Evolutionary conservation across 2,888 invertebrate genomes (phyloP).

Genomic region (Sinhomidia bicolor): DNA sequence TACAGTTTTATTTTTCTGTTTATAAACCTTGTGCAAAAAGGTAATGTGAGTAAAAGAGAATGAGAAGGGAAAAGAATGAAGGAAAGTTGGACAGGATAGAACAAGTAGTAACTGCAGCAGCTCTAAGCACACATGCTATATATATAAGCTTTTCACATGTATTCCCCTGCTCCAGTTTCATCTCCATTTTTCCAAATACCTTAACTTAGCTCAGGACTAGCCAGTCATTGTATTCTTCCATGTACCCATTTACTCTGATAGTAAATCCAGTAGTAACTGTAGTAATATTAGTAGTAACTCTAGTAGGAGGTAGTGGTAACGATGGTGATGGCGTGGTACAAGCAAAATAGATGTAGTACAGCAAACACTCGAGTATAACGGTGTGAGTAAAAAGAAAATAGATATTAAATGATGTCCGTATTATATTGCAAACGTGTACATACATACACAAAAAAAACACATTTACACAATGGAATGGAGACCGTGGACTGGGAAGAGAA

Average conservation of each 20-base stretch:
- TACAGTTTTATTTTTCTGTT: slow-evolving; percentile 5
- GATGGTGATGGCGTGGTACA: not conserved
- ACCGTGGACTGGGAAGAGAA: too few species aligned
- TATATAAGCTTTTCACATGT: not conserved
- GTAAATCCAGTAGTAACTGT: slow-evolving; percentile 6
- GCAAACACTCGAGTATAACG: slow-evolving; percentile 1
- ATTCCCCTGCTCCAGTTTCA: slow-evolving; percentile 43
- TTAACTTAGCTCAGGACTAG: not conserved
- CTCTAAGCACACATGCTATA: not conserved
- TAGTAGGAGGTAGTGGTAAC: not conserved
- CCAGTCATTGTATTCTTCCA: not conserved
- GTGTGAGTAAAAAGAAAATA: not conserved
- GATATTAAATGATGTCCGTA: not conserved
- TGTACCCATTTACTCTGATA: slow-evolving; percentile 20
- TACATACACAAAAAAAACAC: not conserved
- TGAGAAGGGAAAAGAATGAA: not conserved
- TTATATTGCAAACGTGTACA: not conserved
- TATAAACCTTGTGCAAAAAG: not conserved
- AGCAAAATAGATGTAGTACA: not conserved
- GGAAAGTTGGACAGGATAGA: not conserved
- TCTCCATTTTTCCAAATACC: not conserved
- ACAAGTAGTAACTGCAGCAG: slow-evolving; percentile 34
- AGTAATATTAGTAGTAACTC: not conserved
- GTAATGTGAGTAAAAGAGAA: not conserved
- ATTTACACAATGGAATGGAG: too few species aligned